phyloP scores from a whole-genome alignment of 2,888 invertebrate species.

The Terebella lapidaria region DNA sequence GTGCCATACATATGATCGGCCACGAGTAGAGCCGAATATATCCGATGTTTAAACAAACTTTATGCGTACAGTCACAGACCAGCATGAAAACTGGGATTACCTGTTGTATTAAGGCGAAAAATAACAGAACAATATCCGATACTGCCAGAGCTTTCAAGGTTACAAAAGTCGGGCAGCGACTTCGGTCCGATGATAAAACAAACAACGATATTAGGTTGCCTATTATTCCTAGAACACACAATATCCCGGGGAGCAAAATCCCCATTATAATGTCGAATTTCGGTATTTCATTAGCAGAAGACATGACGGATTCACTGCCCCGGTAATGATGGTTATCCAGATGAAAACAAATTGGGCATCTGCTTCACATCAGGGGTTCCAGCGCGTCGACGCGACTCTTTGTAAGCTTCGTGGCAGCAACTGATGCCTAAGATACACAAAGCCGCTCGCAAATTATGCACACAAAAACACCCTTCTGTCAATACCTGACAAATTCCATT shows the following conservation, averaged over 20 bases:
- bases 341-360: too few species aligned
- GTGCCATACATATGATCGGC: slow-evolving; percentile 27
- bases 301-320: too few species aligned
- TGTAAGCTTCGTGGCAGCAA: too few species aligned
- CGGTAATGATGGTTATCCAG: too few species aligned
- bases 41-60: slow-evolving; percentile 20
- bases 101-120: slow-evolving; percentile 24
- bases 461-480: too few species aligned
- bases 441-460: too few species aligned
- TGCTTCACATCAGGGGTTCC: too few species aligned
- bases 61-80: neutral
- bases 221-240: slow-evolving; percentile 23
- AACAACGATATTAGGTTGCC: slow-evolving; percentile 24
- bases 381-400: too few species aligned
- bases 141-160: slow-evolving; percentile 26
- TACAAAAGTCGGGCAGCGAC: slow-evolving; percentile 18
- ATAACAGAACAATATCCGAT: slow-evolving; percentile 24
- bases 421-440: too few species aligned
- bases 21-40: slow-evolving; percentile 26
- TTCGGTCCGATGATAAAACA: slow-evolving; percentile 19
- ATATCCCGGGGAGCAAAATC: slow-evolving; percentile 22
- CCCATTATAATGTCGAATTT: slow-evolving; percentile 27
- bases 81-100: slow-evolving; percentile 21
- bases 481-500: too few species aligned
- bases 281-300: too few species aligned